phyloP scores from a whole-genome alignment of 2,888 invertebrate species.

The Mythimna impura region DNA sequence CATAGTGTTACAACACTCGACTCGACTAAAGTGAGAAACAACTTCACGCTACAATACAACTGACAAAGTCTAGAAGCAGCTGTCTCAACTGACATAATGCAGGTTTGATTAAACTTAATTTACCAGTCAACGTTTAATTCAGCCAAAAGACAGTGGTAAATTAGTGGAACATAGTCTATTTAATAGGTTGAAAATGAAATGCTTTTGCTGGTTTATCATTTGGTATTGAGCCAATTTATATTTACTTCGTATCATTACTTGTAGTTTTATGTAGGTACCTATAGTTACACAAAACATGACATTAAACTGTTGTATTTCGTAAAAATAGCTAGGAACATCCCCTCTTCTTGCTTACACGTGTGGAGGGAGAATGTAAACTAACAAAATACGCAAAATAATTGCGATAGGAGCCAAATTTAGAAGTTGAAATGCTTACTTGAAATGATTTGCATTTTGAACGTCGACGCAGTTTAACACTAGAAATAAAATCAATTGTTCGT shows the following conservation, averaged over 20 bases:
- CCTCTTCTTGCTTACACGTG: slow-evolving; percentile 38
- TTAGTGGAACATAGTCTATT: neutral
- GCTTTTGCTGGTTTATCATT: neutral
- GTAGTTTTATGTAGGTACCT: neutral
- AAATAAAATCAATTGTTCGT: slow-evolving; percentile 15
- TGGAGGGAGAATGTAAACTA: slow-evolving; percentile 42
- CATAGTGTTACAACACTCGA: neutral
- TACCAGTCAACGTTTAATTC: neutral
- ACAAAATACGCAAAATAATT: slow-evolving; percentile 63
- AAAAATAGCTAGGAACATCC: slow-evolving; percentile 23
- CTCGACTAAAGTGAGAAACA: slow-evolving; percentile 21
- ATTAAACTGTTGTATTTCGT: slow-evolving; percentile 22
- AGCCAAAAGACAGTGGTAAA: slow-evolving; percentile 14
- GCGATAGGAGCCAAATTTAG: slow-evolving; percentile 72
- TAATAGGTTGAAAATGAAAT: neutral
- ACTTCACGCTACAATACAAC: slow-evolving; percentile 16
- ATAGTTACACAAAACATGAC: slow-evolving; percentile 8
- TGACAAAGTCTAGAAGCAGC: slow-evolving; percentile 10
- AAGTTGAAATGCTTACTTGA: slow-evolving; percentile 59
- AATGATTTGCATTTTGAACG: slow-evolving; percentile 73
- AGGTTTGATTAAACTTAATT: slow-evolving; percentile 10
- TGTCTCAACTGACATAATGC: slow-evolving; percentile 30
- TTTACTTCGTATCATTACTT: neutral
- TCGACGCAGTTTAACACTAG: slow-evolving; percentile 41
- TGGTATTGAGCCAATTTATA: slow-evolving; percentile 14